phyloP scores from a whole-genome alignment of 2,797 vertebrate species.

The Adelosebastes latens region DNA sequence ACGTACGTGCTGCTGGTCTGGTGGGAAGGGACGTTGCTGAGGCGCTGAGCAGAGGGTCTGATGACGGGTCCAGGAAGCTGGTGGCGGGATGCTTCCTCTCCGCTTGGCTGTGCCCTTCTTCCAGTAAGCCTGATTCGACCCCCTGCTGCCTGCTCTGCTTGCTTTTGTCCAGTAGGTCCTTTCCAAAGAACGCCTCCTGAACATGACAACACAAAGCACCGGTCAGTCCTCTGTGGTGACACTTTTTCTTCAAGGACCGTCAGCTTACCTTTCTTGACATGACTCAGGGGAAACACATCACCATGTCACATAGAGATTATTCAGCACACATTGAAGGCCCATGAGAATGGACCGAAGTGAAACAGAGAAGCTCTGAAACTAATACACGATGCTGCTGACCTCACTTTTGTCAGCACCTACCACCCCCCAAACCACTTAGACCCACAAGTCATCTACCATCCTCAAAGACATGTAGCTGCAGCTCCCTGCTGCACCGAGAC shows the following conservation, averaged over 20 bases:
- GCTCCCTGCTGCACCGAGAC: constrained; percentile 60
- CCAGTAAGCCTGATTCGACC: constrained; percentile 85
- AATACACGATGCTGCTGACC: constrained; percentile 25
- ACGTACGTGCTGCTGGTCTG: constrained; percentile 89
- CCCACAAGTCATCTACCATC: constrained; percentile 58
- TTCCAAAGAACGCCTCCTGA: constrained; percentile 99
- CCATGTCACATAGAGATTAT: constrained; percentile 21
- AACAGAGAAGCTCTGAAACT: constrained; percentile 32
- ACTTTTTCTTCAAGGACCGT: neutral
- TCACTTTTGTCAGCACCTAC: constrained; percentile 34
- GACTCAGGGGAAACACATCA: constrained; percentile 11
- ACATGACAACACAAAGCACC: constrained; percentile 51
- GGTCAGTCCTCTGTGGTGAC: constrained; percentile 33
- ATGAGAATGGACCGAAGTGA: constrained; percentile 30
- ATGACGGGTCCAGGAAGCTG: constrained; percentile 87
- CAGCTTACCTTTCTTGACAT: constrained; percentile 26
- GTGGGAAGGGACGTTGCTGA: constrained; percentile 78
- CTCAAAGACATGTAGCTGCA: constrained; percentile 50
- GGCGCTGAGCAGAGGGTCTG: constrained; percentile 87
- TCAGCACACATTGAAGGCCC: constrained; percentile 4
- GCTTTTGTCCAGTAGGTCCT: constrained; percentile 95
- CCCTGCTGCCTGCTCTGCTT: constrained; percentile 89
- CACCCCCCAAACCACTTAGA: constrained; percentile 37
- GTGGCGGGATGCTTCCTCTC: constrained; percentile 82
- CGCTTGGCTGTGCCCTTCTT: constrained; percentile 86